A percentile compares a stretch with the other conserved stretches of the same genome.
Evolutionary conservation across 2,113 vertebrate species (phyloP).

Genomic region (Phalacrocorax pelagicus): DNA sequence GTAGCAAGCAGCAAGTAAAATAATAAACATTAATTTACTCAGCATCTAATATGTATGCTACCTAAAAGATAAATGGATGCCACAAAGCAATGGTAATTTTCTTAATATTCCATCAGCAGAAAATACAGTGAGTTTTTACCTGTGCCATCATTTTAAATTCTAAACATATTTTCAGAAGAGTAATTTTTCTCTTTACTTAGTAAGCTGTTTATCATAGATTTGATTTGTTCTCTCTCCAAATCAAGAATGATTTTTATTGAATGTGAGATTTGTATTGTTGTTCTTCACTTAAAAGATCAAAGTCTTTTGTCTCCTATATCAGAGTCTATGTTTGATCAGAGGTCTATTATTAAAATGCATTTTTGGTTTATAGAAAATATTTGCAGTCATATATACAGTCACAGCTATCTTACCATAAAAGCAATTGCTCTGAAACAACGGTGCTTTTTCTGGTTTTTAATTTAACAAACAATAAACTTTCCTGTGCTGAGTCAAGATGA

Average conservation of each 20-base stretch:
- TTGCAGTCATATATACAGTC: neutral
- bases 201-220: neutral
- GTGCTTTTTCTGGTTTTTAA: neutral
- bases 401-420: neutral
- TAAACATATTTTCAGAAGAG: neutral
- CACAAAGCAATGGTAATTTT: neutral
- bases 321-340: neutral
- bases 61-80: neutral
- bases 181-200: neutral
- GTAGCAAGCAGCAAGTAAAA: neutral
- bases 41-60: neutral
- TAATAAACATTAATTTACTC: neutral
- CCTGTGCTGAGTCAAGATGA: neutral
- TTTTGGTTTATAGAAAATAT: neutral
- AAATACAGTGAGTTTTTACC: neutral
- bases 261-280: neutral
- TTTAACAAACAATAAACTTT: neutral
- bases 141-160: neutral
- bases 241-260: neutral
- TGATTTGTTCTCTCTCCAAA: neutral
- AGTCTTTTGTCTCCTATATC: neutral
- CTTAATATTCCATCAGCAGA: neutral
- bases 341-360: neutral
- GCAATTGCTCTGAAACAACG: neutral
- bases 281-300: constrained; percentile 8